A percentile compares a stretch with the other conserved stretches of the same genome.
Conservation (phyloP, 2,113 vertebrate species). For the Oceanites oceanicus region DNA sequence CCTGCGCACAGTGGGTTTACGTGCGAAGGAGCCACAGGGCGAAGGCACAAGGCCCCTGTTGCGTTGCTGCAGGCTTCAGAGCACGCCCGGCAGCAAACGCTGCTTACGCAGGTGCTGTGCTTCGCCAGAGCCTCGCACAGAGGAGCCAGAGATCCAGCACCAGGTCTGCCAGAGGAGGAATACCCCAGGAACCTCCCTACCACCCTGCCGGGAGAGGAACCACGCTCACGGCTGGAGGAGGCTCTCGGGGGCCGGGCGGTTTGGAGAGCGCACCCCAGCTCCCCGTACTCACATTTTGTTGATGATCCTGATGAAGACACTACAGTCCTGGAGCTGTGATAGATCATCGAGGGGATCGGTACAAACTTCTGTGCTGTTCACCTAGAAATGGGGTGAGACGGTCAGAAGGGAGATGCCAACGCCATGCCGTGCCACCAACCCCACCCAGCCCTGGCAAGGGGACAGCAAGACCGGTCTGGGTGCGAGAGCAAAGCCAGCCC, state of each 20-base stretch:
- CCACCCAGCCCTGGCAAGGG: neutral
- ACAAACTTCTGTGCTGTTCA: conserved; percentile 78
- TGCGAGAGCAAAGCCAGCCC: neutral
- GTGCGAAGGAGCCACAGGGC: rapidly evolving
- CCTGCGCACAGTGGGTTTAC: rapidly evolving
- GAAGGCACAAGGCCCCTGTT: neutral
- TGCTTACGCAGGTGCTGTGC: neutral
- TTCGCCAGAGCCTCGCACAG: neutral
- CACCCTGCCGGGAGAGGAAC: neutral
- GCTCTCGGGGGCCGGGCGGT: neutral
- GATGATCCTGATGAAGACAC: conserved; percentile 78
- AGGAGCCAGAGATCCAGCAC: neutral
- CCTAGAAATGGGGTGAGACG: conserved; percentile 49
- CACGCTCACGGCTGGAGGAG: too few species aligned
- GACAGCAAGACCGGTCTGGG: neutral
- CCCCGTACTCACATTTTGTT: conserved; percentile 80
- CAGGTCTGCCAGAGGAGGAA: neutral
- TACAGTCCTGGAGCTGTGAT: conserved; percentile 80
- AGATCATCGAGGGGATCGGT: conserved; percentile 43
- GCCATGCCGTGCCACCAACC: rapidly evolving
- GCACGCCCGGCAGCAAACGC: neutral
- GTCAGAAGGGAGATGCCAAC: neutral
- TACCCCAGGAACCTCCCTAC: neutral
- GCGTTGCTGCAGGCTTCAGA: too few species aligned
- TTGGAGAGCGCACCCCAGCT: neutral